Evolutionary conservation across 2,888 invertebrate genomes (phyloP).

Genomic region (Germaria angustata): DNA sequence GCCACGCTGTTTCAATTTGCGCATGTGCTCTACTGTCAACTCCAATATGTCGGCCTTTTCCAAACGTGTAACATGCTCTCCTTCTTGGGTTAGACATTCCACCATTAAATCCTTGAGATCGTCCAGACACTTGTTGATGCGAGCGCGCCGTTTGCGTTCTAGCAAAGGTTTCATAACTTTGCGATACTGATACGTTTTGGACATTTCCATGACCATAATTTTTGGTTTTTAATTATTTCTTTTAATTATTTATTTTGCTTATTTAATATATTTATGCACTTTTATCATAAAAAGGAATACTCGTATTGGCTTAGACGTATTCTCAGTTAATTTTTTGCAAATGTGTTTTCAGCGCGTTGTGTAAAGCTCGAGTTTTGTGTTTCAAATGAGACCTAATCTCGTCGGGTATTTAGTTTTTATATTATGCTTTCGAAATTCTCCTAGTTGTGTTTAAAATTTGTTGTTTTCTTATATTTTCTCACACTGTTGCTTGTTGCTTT

Average conservation of each 20-base stretch:
- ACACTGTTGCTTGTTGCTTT: conserved; percentile 60
- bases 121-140: conserved; percentile 94
- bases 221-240: conserved; percentile 7
- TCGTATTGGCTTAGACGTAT: conserved; percentile 54
- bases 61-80: conserved; percentile 91
- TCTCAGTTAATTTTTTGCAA: conserved; percentile 58
- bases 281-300: conserved; percentile 3
- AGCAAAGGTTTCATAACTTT: conserved; percentile 97
- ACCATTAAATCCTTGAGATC: conserved; percentile 95
- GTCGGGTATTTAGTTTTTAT: conserved; percentile 79
- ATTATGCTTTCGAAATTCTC: conserved; percentile 69
- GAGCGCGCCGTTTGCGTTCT: conserved; percentile 91
- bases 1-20: conserved; percentile 88
- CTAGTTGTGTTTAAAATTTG: conserved; percentile 51
- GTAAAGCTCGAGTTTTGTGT: conserved; percentile 75
- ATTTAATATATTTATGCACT: conserved; percentile 51
- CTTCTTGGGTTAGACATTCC: conserved; percentile 85
- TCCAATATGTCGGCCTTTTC: conserved; percentile 94
- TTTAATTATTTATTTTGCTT: conserved; percentile 54
- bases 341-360: conserved; percentile 67
- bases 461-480: conserved; percentile 47
- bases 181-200: conserved; percentile 95
- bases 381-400: conserved; percentile 79
- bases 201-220: conserved; percentile 82
- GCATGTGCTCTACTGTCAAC: conserved; percentile 91